phyloP scores from a whole-genome alignment of 2,797 vertebrate species.

The Luscinia luscinia region DNA sequence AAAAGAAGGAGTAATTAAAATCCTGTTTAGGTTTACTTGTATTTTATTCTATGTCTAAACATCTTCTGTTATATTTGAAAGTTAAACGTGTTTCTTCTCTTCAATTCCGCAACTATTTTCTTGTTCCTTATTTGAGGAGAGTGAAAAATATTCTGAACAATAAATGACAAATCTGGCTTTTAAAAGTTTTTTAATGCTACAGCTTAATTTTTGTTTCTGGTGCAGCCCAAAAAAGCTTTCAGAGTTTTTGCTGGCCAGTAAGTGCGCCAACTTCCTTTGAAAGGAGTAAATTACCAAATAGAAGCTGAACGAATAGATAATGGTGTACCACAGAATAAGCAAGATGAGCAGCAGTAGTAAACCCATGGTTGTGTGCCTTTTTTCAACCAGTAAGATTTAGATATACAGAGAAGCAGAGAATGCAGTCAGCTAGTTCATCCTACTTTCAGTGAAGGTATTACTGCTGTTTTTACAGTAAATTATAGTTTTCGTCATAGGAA shows the following conservation, averaged over 20 bases:
- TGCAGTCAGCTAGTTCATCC: not conserved
- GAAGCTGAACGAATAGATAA: not conserved
- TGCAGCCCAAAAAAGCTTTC: not conserved
- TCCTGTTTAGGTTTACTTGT: not conserved
- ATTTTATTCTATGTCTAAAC: slow-evolving; percentile 32
- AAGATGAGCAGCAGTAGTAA: not conserved
- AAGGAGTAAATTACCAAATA: slow-evolving; percentile 20
- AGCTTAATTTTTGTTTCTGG: not conserved
- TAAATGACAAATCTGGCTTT: slow-evolving; percentile 19
- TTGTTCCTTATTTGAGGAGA: slow-evolving; percentile 47
- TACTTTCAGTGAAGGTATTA: not conserved
- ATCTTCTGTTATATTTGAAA: slow-evolving; percentile 62
- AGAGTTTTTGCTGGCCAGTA: not conserved
- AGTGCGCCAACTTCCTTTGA: slow-evolving; percentile 26
- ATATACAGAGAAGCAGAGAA: not conserved
- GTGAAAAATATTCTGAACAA: slow-evolving; percentile 44
- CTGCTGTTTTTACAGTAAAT: not conserved
- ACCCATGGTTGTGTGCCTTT: not conserved
- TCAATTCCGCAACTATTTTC: slow-evolving; percentile 15
- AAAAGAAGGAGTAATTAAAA: not conserved
- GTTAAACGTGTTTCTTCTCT: slow-evolving; percentile 44
- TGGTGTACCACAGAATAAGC: not conserved
- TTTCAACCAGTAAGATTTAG: not conserved
- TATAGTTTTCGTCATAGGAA: not conserved
- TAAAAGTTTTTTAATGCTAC: not conserved